Evolutionary conservation across 2,888 invertebrate species (phyloP).

Genomic region (Timema cristinae): DNA sequence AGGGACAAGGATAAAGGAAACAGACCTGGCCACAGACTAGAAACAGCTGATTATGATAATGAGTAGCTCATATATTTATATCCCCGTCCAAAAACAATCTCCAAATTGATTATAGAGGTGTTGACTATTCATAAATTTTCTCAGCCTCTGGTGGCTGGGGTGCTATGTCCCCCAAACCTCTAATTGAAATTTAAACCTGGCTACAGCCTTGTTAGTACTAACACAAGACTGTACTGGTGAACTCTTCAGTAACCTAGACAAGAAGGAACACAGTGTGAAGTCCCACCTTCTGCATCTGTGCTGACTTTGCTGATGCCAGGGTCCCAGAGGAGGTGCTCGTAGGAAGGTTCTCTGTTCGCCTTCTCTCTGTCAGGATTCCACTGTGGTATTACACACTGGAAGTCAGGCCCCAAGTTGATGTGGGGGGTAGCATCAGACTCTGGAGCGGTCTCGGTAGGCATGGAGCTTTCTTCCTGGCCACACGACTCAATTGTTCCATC

Average conservation of each 20-base stretch:
- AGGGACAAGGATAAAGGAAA: too few species aligned
- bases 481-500: constrained; percentile 20
- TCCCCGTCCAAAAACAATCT: too few species aligned
- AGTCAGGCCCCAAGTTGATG: constrained; percentile 83
- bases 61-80: too few species aligned
- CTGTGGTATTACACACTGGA: constrained; percentile 76
- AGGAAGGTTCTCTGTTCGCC: constrained; percentile 47
- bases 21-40: too few species aligned
- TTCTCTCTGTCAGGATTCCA: constrained; percentile 35
- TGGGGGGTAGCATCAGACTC: constrained; percentile 61
- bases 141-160: too few species aligned
- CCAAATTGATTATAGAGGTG: too few species aligned
- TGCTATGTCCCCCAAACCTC: too few species aligned
- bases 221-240: background rate
- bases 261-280: background rate
- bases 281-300: constrained; percentile 69
- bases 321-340: constrained; percentile 81
- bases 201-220: constrained; percentile 1
- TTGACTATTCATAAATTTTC: too few species aligned
- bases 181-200: background rate
- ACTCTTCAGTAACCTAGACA: too few species aligned
- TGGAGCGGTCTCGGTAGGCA: constrained; percentile 42
- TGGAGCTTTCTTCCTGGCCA: constrained; percentile 22
- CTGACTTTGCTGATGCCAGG: constrained; percentile 69
- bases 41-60: too few species aligned